These are phyloP conservation scores for Osmerus mordax DNA, from an alignment of 2,113 vertebrate genomes.

Conservation along the genomic window DNA sequence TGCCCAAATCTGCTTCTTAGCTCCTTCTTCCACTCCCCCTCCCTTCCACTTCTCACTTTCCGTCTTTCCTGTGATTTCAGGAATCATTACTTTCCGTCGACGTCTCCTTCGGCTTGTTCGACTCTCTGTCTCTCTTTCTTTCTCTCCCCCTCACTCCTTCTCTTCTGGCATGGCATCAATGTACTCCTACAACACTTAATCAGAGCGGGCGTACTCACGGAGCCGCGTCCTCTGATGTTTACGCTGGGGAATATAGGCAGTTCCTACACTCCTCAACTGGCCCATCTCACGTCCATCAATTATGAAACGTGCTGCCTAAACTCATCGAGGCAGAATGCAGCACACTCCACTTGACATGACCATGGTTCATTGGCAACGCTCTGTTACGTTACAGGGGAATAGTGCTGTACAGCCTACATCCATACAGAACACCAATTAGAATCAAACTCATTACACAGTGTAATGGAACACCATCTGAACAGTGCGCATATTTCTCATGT, in stretches of 20 bases:
- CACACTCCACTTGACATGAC: conserved; percentile 33
- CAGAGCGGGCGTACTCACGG: conserved; percentile 37
- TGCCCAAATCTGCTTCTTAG: conserved; percentile 40
- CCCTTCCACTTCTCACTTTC: conserved; percentile 8
- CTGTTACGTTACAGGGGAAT: conserved; percentile 34
- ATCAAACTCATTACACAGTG: conserved; percentile 27
- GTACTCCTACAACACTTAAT: conserved; percentile 46
- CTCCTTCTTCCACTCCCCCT: conserved; percentile 11
- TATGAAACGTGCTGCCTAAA: conserved; percentile 26
- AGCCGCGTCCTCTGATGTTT: conserved; percentile 29
- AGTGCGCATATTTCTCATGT: conserved; percentile 30
- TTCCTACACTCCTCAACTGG: conserved; percentile 33
- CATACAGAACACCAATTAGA: conserved; percentile 42
- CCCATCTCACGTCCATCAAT: conserved; percentile 41
- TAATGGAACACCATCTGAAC: conserved; percentile 18
- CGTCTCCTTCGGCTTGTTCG: conserved; percentile 40
- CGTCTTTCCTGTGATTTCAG: conserved; percentile 18
- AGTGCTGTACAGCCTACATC: conserved; percentile 16
- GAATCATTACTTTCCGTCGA: conserved; percentile 45
- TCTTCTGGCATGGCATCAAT: conserved; percentile 37
- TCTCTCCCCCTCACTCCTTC: conserved; percentile 2
- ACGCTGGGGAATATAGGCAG: conserved; percentile 34
- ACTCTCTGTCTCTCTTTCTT: conserved; percentile 28
- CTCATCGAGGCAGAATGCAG: conserved; percentile 10
- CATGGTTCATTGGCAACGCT: conserved; percentile 29